Evolutionary conservation across 1,140 invertebrate genomes (phyloP), one percentile per base, ranked within the genome.

Genomic region (Ylistrum balloti): DNA sequence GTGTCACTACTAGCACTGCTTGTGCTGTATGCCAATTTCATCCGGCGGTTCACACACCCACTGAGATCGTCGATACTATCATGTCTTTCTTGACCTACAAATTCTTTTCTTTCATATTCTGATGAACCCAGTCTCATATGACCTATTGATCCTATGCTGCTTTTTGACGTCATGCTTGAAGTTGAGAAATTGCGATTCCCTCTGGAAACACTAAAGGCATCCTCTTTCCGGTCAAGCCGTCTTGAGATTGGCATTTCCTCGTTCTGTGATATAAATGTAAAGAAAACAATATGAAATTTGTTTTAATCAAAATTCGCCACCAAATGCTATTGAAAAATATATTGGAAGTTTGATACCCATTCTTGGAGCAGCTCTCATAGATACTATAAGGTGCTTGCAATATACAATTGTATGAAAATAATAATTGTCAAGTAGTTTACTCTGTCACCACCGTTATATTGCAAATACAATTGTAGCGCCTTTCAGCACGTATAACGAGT

Each of bases 1-100:
- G 74, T 35, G 0, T 89, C 88, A 89, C 41, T 88, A 87, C 48
- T 88, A 22, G 85, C 85, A 90, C 45, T 87, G 33, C 32, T 85
- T n/a, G 56, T 74, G 17, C 56, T 74, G 17, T 74, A 74, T 74
- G 56, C 56, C 56, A 74, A n/a, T 17, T 74, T 74, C 56, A 74
- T 74, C 56, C 56, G 22, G 56, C 56, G 56, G 28, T 28, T 74
- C n/a, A 74, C 56, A 74, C 56, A 74, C 28, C 56, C 56, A 28
- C 56, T 74, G 56, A 74, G 56, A 11, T 74, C 56, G 28, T 74
- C 56, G 22, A 74, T 74, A 74, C 56, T 74, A 11, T 74, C 56
- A 28, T 74, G 56, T 28, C 56, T 74, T 11, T 74, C 56, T n/a
- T 74, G 56, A 11, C 56, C 56, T 28, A 74, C 28, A 28, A 9